Percentiles rank a stretch among this genome's conserved stretches.
Evolutionary conservation across 2,113 vertebrate genomes (phyloP).

Genomic region (Leucoraja erinaceus): DNA sequence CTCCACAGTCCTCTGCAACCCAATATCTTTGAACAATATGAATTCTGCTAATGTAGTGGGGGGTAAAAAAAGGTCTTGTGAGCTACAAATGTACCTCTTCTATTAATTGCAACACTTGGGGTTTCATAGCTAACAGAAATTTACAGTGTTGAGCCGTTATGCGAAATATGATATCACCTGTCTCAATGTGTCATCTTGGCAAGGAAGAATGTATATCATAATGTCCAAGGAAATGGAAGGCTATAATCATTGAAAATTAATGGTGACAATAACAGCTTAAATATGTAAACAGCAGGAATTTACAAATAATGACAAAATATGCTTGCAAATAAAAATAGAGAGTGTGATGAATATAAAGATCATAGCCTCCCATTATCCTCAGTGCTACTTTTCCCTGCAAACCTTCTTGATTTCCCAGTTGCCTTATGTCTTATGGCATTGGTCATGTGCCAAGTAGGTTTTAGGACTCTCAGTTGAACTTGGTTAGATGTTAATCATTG

Average conservation of each 20-base stretch:
- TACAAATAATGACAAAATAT: not conserved
- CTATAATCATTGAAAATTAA: not conserved
- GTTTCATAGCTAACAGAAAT: too few species aligned
- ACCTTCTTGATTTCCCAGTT: not conserved
- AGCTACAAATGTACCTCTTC: too few species aligned
- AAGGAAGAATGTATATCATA: not conserved
- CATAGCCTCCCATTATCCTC: too few species aligned
- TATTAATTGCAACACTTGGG: too few species aligned
- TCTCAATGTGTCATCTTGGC: not conserved
- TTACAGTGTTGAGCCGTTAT: too few species aligned
- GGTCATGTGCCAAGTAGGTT: not conserved
- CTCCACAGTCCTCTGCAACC: too few species aligned
- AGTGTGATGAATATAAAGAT: not conserved
- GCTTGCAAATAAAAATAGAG: not conserved
- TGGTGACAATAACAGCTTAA: not conserved
- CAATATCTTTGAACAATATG: too few species aligned
- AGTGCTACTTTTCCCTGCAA: not conserved
- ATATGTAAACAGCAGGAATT: not conserved
- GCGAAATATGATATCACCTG: too few species aligned
- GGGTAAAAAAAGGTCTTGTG: too few species aligned
- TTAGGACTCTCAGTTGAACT: not conserved
- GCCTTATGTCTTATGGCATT: not conserved
- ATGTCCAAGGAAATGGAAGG: not conserved
- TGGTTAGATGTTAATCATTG: not conserved
- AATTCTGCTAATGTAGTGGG: too few species aligned